Conservation (phyloP, 2,113 vertebrate genomes). For the Neodon shergylaensis region DNA sequence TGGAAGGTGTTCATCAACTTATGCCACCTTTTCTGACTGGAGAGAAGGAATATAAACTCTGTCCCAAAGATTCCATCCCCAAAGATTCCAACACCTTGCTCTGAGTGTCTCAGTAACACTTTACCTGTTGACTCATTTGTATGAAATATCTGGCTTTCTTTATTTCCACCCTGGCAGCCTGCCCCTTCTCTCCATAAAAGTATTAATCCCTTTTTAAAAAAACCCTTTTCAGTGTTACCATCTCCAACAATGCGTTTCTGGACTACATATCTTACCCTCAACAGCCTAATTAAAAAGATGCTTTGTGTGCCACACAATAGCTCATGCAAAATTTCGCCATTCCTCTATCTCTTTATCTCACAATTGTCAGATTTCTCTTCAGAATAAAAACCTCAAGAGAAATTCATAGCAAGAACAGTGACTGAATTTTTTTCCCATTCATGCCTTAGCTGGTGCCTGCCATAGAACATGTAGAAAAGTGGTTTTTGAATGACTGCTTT, state of each 20-base stretch:
- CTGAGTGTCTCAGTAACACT: fast-evolving
- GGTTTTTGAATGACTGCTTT: slow-evolving; percentile 31
- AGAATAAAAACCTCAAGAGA: background rate
- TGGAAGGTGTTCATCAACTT: background rate
- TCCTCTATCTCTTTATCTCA: background rate
- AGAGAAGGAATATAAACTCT: background rate
- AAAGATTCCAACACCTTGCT: background rate
- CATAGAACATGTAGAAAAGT: background rate
- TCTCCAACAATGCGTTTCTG: background rate
- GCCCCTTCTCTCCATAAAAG: background rate
- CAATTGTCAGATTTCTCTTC: background rate
- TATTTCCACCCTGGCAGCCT: background rate
- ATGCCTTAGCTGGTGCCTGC: background rate
- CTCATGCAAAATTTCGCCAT: background rate
- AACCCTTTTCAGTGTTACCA: background rate
- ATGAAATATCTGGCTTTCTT: background rate
- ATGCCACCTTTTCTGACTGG: background rate
- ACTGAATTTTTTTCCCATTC: background rate
- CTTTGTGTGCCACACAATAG: background rate
- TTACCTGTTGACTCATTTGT: background rate
- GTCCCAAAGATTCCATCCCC: background rate
- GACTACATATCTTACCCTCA: background rate
- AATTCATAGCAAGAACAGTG: background rate
- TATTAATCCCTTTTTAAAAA: background rate
- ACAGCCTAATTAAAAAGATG: background rate